Base-by-base conservation (phyloP, 1,140 invertebrate species). In the Aricia agestis region DNA sequence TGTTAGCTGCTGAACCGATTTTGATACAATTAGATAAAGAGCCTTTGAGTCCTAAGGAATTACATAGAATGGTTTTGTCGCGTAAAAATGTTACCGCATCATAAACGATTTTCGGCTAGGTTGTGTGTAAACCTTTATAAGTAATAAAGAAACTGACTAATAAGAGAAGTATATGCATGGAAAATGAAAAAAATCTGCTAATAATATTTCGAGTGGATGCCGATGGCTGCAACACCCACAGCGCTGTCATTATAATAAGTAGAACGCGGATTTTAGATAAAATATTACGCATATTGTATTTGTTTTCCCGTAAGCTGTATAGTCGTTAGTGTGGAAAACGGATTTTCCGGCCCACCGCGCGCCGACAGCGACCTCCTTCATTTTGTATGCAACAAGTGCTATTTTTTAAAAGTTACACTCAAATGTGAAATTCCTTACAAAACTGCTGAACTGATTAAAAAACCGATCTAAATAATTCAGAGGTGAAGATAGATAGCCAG, bases 271-370 rank as follows among this genome's bases (percentile, higher is more conserved):
- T 69, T 61, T 69, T 61, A 61, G 58, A 41, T 36, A 69, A 63
- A 69, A 69, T 41, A 69, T 41, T 61, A 36, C 17, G 58, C 58
- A 61, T 41, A 59, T 57, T 42, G 18, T 32, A 69, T 69, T 69
- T 69, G 68, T 69, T 69, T 69, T 19, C 18, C 69, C 66, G 61
- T 74, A 41, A 63, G 61, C 31, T 31, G 19, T 57, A 41, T 18
- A 74, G 65, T 78, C 69, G 72, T 74, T 74, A 76, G 70, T 72
- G 72, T 69, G 74, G 66, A 73, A 76, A 76, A 69, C 71, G 68
- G 72, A 74, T 78, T 74, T 74, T 63, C 68, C 67, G 71, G 71
- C 58, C 31, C 69, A 72, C 31, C 58, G 74, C 72, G 61, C 59
- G 19, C 57, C 74, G 66, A 73, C 69, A 72, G 70, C 65, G 70